Conservation (phyloP, 2,797 vertebrate species). For the Phoeniculus purpureus region DNA sequence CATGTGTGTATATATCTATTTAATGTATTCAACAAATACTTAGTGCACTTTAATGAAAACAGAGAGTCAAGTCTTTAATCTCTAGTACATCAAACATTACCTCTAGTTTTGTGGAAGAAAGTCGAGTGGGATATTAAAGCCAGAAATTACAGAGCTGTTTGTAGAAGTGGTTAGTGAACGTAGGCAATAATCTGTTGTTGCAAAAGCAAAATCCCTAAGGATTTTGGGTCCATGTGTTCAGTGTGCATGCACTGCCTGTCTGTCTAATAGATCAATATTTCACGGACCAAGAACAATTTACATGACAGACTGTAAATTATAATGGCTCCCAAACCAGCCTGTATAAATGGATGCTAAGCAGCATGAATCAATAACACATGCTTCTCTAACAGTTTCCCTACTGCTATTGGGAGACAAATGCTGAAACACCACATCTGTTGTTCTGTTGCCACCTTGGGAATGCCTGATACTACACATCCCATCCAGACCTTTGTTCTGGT, state of each 20-base stretch:
- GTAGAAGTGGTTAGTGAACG: not conserved
- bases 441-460: not conserved
- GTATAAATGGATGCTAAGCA: conserved; percentile 57
- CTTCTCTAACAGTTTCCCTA: conserved; percentile 4
- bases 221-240: conserved; percentile 5
- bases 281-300: conserved; percentile 58
- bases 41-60: not conserved
- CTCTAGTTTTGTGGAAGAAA: not conserved
- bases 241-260: not conserved
- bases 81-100: not conserved
- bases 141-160: conserved; percentile 22
- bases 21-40: not conserved
- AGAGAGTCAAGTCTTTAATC: not conserved
- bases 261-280: conserved; percentile 58
- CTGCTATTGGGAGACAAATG: conserved; percentile 3
- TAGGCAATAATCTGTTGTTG: conserved; percentile 47
- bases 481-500: not conserved
- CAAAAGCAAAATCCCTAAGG: conserved; percentile 18
- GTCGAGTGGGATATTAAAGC: conserved; percentile 14
- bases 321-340: conserved; percentile 55
- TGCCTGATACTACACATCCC: not conserved
- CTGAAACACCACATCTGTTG: not conserved
- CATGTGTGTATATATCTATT: not conserved
- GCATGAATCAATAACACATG: conserved; percentile 33
- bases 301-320: conserved; percentile 61